A percentile compares a stretch with the other conserved stretches of the same genome.
Evolutionary conservation across 1,140 invertebrate genomes (phyloP).

Genomic region (Trachymyrmex cornetzi): DNA sequence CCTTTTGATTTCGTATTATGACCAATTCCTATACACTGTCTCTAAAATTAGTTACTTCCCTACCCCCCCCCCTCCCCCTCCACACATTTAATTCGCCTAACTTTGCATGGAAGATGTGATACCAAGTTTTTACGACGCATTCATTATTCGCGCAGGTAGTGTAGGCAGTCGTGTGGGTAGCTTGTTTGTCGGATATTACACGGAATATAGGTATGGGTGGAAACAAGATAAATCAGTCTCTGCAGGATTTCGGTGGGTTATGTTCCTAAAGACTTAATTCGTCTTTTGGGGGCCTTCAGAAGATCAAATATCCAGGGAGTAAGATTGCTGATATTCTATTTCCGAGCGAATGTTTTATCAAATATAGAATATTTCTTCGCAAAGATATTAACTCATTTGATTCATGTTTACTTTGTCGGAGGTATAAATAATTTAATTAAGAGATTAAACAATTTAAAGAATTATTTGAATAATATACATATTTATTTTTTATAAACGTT

Average conservation of each 20-base stretch:
- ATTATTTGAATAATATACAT: background rate
- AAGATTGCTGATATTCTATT: slow-evolving; percentile 10
- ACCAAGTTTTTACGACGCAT: slow-evolving; percentile 29
- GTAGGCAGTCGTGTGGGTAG: slow-evolving; percentile 11
- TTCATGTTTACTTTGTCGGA: background rate
- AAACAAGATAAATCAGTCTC: slow-evolving; percentile 45
- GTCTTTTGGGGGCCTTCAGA: slow-evolving; percentile 33
- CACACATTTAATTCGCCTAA: background rate
- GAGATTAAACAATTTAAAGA: background rate
- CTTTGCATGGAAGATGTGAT: background rate
- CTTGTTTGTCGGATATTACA: slow-evolving; percentile 26
- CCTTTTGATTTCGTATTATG: background rate
- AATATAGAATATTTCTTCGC: background rate
- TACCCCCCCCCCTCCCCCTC: no score
- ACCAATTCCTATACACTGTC: background rate
- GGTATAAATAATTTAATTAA: background rate
- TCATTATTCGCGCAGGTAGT: slow-evolving; percentile 42
- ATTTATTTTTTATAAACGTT: background rate
- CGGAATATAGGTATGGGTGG: background rate
- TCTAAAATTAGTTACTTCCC: background rate
- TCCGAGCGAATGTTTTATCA: background rate
- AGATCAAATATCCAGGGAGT: background rate
- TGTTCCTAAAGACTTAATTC: slow-evolving; percentile 43
- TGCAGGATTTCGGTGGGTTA: slow-evolving; percentile 11
- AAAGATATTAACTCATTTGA: background rate